Conservation (phyloP, 2,113 vertebrate species). For the Rynchops niger region DNA sequence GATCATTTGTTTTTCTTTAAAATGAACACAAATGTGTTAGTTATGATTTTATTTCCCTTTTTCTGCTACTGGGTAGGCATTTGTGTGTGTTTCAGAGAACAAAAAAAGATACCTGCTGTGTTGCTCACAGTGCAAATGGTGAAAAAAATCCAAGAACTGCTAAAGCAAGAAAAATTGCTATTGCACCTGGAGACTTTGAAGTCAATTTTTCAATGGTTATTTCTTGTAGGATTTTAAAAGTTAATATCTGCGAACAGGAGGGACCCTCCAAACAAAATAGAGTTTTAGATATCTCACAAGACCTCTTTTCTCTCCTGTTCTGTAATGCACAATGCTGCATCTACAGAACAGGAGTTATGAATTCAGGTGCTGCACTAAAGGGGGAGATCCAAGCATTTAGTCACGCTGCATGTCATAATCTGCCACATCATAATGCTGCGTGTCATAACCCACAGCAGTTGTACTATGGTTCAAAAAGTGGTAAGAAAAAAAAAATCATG, state of each 20-base stretch:
- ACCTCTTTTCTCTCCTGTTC: neutral
- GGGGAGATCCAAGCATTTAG: fast-evolving
- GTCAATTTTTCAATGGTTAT: neutral
- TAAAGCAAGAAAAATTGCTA: neutral
- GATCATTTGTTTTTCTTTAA: neutral
- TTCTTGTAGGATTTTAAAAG: constrained; percentile 23
- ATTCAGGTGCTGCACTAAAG: neutral
- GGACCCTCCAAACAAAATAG: constrained; percentile 6
- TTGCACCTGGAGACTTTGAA: constrained; percentile 28
- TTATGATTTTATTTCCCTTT: neutral
- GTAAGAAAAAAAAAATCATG: neutral
- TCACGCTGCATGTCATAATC: neutral
- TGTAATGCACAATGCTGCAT: neutral
- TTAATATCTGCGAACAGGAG: neutral
- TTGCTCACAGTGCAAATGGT: neutral
- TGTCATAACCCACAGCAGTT: neutral
- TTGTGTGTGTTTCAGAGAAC: constrained; percentile 1
- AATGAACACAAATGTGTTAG: neutral
- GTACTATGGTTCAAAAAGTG: neutral
- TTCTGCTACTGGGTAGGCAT: neutral
- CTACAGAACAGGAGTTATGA: neutral
- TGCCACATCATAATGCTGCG: neutral
- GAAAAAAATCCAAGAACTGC: neutral
- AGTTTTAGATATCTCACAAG: neutral
- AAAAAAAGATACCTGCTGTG: neutral